Evolutionary conservation across 2,113 vertebrate genomes (phyloP).

Genomic region (Cheilinus undulatus): DNA sequence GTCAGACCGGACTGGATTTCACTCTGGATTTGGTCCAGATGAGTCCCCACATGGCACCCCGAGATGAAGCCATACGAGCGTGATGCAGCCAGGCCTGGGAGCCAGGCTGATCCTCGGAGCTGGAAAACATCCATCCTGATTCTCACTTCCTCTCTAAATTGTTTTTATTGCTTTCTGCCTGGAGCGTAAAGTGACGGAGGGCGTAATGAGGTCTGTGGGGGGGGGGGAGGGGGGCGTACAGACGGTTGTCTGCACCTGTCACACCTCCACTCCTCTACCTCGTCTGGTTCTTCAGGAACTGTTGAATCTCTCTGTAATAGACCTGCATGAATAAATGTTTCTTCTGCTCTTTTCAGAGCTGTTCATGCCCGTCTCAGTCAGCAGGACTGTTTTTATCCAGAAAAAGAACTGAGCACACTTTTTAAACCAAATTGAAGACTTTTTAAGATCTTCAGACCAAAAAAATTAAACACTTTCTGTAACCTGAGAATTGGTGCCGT

Average conservation of each 20-base stretch:
- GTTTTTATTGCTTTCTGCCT: conserved; percentile 42
- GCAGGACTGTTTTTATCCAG: no score
- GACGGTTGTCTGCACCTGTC: conserved; percentile 20
- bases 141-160: conserved; percentile 23
- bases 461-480: no score
- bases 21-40: not conserved
- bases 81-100: conserved; percentile 14
- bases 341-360: not conserved
- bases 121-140: conserved; percentile 26
- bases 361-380: not conserved
- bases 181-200: conserved; percentile 21
- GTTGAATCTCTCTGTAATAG: not conserved
- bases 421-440: no score
- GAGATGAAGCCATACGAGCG: not conserved
- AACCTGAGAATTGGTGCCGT: no score
- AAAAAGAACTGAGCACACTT: no score
- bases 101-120: conserved; percentile 11
- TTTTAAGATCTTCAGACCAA: no score
- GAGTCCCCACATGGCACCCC: not conserved
- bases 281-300: not conserved
- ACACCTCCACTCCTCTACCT: conserved; percentile 14
- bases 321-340: not conserved
- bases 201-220: conserved; percentile 48
- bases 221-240: not conserved
- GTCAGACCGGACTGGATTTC: not conserved